phyloP scores from a whole-genome alignment of 2,113 vertebrate genomes.

The Rattus norvegicus region DNA sequence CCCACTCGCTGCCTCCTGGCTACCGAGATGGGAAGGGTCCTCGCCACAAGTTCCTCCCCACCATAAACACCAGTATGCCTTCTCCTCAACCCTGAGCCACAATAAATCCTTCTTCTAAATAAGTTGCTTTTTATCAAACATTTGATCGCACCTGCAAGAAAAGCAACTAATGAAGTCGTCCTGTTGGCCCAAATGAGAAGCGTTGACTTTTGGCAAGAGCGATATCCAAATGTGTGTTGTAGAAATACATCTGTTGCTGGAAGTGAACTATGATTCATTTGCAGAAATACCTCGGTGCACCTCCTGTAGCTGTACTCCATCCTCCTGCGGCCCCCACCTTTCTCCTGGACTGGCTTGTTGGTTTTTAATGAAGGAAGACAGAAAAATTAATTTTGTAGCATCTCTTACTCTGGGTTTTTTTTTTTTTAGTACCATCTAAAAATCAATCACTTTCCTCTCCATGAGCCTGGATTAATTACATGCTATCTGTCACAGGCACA shows the following conservation, averaged over 20 bases:
- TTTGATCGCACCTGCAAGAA: background rate
- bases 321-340: background rate
- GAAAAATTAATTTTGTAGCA: background rate
- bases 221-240: background rate
- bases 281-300: background rate
- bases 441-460: slow-evolving; percentile 35
- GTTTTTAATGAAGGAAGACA: background rate
- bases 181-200: background rate
- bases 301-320: background rate
- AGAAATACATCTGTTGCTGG: background rate
- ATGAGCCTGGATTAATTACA: slow-evolving; percentile 54
- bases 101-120: background rate
- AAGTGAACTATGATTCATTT: background rate
- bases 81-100: background rate
- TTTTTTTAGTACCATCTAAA: slow-evolving; percentile 32
- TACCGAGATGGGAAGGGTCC: background rate
- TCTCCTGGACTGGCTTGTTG: background rate
- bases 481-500: background rate
- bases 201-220: background rate
- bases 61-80: too few relatives aligned
- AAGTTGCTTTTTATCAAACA: background rate
- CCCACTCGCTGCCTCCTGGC: background rate
- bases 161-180: background rate
- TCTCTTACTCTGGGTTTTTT: background rate
- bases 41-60: too few relatives aligned